These are phyloP conservation scores for Ceratotherium simum DNA, from an alignment of 2,113 vertebrate species.

Conservation along the genomic window DNA sequence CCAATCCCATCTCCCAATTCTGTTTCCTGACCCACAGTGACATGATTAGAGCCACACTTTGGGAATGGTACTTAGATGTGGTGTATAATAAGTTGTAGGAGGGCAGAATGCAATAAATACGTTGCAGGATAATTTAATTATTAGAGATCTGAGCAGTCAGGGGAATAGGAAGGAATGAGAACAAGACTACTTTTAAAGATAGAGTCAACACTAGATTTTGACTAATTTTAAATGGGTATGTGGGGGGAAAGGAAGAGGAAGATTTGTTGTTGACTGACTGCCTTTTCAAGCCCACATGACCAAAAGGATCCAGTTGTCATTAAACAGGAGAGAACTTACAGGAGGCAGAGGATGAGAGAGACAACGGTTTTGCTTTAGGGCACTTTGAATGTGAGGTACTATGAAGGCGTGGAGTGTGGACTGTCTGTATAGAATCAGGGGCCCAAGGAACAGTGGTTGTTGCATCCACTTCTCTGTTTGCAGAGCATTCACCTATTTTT, in stretches of 20 bases:
- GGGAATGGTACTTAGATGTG: no score
- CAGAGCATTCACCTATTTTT: background rate
- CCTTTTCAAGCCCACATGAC: background rate
- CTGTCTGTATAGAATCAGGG: background rate
- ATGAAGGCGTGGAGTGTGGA: background rate
- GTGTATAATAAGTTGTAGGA: background rate
- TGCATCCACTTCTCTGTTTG: background rate
- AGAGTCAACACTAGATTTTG: background rate
- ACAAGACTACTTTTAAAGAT: background rate
- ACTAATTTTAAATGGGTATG: background rate
- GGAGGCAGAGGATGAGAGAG: background rate
- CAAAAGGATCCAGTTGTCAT: background rate
- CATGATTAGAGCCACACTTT: background rate
- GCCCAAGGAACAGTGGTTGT: no score
- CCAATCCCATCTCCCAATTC: background rate
- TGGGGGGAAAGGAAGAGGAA: background rate
- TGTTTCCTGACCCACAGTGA: background rate
- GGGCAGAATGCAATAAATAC: background rate
- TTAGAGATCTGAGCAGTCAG: background rate
- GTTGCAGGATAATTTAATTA: background rate
- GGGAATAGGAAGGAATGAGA: background rate
- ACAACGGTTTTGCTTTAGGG: background rate
- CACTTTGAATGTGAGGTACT: background rate
- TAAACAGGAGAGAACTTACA: background rate
- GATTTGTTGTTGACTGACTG: background rate